A percentile compares a stretch with the other conserved stretches of the same genome.
These are phyloP conservation scores for Cassiopea andromeda DNA, from an alignment of 30 jellyfish, hydroid and myxozoan genomes.

Conservation along the genomic window DNA sequence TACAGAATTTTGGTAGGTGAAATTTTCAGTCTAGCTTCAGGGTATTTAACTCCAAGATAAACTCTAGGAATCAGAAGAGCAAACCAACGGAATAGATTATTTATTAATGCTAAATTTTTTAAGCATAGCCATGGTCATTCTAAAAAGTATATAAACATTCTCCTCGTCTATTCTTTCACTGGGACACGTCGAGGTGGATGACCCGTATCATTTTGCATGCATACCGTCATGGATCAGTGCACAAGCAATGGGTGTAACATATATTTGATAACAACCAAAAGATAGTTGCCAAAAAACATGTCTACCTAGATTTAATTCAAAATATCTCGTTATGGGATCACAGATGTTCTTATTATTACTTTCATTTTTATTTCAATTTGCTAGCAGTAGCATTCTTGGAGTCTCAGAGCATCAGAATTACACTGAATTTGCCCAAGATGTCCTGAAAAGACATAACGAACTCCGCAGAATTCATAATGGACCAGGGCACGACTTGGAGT, in stretches of 20 bases:
- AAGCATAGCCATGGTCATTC: too few relatives aligned
- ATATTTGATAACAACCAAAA: background rate
- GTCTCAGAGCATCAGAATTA: slow-evolving; percentile 38
- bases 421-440: slow-evolving; percentile 49
- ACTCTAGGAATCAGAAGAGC: too few relatives aligned
- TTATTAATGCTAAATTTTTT: too few relatives aligned
- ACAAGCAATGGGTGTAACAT: slow-evolving; percentile 50
- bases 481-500: slow-evolving; percentile 27
- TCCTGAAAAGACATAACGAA: slow-evolving; percentile 52
- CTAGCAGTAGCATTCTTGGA: background rate
- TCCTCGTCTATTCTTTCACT: background rate
- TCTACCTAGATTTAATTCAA: background rate
- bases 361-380: background rate
- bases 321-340: slow-evolving; percentile 7
- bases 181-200: background rate
- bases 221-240: slow-evolving; percentile 47
- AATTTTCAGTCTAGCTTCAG: too few relatives aligned
- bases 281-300: background rate
- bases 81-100: too few relatives aligned
- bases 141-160: too few relatives aligned
- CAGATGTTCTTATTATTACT: background rate
- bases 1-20: too few relatives aligned
- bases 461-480: slow-evolving; percentile 73
- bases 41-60: too few relatives aligned
- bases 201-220: slow-evolving; percentile 1